Percentiles rank a stretch among this genome's conserved stretches.
Evolutionary conservation across 2,888 invertebrate species (phyloP).

Genomic region (Leistus spinibarbis): DNA sequence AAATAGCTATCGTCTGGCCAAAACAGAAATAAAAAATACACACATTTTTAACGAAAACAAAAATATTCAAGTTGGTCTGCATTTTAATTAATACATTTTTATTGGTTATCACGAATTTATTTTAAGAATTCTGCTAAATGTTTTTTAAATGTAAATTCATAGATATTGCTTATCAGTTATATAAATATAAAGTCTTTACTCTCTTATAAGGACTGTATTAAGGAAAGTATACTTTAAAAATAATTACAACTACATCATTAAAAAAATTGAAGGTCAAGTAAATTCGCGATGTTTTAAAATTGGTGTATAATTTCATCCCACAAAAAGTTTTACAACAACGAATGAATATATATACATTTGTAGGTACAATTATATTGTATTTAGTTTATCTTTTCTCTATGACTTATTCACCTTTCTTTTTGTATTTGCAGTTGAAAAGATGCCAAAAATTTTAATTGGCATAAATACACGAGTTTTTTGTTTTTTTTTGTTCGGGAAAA

Average conservation of each 20-base stretch:
- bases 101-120: conserved; percentile 3
- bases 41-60: conserved; percentile 2
- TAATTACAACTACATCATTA: background rate
- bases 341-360: background rate
- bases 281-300: background rate
- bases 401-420: background rate
- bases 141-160: background rate
- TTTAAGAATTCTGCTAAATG: background rate
- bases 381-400: background rate
- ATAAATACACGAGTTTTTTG: background rate
- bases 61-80: background rate
- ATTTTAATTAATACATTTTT: background rate
- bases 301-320: background rate
- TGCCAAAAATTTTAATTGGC: background rate
- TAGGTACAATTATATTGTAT: background rate
- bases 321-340: background rate
- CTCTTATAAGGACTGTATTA: no score
- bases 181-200: no score
- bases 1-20: conserved; percentile 3
- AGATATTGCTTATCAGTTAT: background rate
- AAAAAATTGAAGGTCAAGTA: background rate
- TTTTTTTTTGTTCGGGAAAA: background rate
- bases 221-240: no score
- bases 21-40: background rate
- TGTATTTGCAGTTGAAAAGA: background rate